These are phyloP conservation scores for Drepana arcuata DNA, from an alignment of 1,140 invertebrate genomes.

Conservation along the genomic window DNA sequence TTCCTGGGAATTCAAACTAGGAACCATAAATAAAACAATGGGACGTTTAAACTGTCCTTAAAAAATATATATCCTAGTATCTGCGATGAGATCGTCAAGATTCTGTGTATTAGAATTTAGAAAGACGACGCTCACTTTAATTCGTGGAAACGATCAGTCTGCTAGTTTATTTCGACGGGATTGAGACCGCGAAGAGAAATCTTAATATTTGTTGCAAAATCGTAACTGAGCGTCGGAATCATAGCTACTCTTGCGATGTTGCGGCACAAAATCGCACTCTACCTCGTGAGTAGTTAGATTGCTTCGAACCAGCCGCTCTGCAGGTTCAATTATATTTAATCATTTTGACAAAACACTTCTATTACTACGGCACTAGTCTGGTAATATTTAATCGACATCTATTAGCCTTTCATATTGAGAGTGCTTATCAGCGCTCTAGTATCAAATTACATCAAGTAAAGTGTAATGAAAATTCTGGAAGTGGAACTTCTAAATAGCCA, in stretches of 20 bases:
- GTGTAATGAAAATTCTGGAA: too few species aligned
- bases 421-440: too few species aligned
- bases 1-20: too few species aligned
- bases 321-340: constrained; percentile 47
- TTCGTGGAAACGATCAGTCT: constrained; percentile 8
- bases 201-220: constrained; percentile 46
- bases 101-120: constrained; percentile 12
- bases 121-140: constrained; percentile 10
- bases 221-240: constrained; percentile 28
- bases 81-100: constrained; percentile 11
- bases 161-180: too few species aligned
- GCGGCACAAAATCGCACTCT: constrained; percentile 31
- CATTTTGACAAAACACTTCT: constrained; percentile 25
- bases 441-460: too few species aligned
- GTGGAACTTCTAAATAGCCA: too few species aligned
- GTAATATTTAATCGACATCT: constrained; percentile 16
- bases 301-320: constrained; percentile 28
- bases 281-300: constrained; percentile 42
- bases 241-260: constrained; percentile 31
- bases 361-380: constrained; percentile 16
- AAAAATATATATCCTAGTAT: too few species aligned
- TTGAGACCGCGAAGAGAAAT: constrained; percentile 26
- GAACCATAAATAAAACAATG: too few species aligned
- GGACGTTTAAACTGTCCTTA: too few species aligned
- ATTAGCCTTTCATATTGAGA: constrained; percentile 12